Percentiles rank a stretch among this genome's conserved stretches.
phyloP scores from a whole-genome alignment of 2,113 vertebrate species.

The Falco punctatus region DNA sequence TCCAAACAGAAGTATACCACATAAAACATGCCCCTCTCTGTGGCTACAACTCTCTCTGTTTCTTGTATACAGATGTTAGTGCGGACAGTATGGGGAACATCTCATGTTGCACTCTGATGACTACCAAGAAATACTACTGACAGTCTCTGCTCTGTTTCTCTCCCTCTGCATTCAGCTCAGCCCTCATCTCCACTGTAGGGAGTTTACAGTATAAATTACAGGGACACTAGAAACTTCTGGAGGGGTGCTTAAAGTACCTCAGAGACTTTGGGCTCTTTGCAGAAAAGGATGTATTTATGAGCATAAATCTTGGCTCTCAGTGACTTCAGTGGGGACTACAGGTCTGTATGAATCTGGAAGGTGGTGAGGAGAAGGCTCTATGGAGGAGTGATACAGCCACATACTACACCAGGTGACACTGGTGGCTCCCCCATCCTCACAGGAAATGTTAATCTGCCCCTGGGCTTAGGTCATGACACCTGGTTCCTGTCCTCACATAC shows the following conservation, averaged over 20 bases:
- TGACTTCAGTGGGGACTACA: neutral
- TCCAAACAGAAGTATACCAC: constrained; percentile 44
- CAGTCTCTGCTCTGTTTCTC: neutral
- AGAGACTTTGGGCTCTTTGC: neutral
- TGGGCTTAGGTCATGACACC: neutral
- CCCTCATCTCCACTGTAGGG: neutral
- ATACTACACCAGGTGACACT: neutral
- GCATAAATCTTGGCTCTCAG: neutral
- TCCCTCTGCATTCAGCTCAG: neutral
- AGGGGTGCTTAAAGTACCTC: neutral
- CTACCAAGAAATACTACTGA: neutral
- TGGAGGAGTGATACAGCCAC: neutral
- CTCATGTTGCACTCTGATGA: constrained; percentile 9
- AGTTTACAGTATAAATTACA: neutral
- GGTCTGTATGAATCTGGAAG: neutral
- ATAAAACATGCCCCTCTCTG: constrained; percentile 3
- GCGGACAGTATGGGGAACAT: neutral
- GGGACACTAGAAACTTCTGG: neutral
- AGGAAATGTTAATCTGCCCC: neutral
- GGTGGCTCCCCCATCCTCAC: neutral
- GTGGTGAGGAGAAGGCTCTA: neutral
- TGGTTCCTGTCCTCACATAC: rapidly evolving
- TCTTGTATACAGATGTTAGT: constrained; percentile 18
- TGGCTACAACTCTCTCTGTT: neutral
- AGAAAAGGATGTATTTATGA: neutral